Percentiles rank a stretch among this genome's conserved stretches.
Conservation (phyloP, 2,113 vertebrate species). For the Pithys albifrons region DNA sequence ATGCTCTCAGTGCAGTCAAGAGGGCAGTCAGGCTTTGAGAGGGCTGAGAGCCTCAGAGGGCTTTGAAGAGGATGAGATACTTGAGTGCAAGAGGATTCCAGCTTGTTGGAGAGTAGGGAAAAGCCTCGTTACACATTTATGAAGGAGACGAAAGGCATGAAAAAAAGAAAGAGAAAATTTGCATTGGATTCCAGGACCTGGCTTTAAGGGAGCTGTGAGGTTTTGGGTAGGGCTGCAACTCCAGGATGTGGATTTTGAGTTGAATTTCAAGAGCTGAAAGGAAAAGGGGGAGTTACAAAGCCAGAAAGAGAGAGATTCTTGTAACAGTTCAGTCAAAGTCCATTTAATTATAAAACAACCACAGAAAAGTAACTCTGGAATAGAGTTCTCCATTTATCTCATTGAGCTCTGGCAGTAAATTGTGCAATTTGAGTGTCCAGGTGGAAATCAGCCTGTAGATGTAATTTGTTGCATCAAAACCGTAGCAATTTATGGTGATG, state of each 20-base stretch:
- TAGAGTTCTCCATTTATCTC: neutral
- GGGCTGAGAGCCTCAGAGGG: neutral
- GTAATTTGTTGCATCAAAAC: neutral
- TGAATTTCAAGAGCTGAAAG: neutral
- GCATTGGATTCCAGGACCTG: accelerated
- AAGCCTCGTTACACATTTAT: accelerated
- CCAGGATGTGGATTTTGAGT: neutral
- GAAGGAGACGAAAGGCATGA: neutral
- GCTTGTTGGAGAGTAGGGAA: neutral
- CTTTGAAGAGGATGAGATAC: neutral
- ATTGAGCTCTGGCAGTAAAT: neutral
- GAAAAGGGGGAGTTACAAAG: neutral
- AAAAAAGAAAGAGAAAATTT: neutral
- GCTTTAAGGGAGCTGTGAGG: neutral
- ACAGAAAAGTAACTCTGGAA: neutral
- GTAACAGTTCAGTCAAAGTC: neutral
- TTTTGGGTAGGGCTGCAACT: neutral
- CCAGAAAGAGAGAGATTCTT: neutral
- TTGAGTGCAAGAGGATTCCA: neutral
- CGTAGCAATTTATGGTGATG: neutral
- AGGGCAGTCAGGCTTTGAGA: neutral
- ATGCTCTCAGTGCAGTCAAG: neutral
- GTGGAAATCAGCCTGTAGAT: neutral
- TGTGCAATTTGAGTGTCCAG: neutral
- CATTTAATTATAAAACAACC: neutral